Base-by-base conservation (phyloP, 2,113 vertebrate genomes). In the Rhadina sibilatrix region DNA sequence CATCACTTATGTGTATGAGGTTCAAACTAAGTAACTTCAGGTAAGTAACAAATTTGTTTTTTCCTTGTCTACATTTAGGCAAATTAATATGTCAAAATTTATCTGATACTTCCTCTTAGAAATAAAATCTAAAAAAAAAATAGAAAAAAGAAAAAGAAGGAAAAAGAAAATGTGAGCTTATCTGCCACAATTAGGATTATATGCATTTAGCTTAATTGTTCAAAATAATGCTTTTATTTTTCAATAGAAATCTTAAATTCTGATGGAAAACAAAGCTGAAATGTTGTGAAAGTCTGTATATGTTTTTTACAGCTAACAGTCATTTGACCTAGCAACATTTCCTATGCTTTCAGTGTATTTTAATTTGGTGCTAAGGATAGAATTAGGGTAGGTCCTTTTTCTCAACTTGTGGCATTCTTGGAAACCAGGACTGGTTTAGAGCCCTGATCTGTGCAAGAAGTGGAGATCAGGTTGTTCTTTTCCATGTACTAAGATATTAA, bases 1-100 rank as follows among this genome's bases (percentile, higher is more conserved):
- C 21, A 19, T 76, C 33, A 9, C 19, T 53, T 27, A 20, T 0
- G 0, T 19, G 12, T 56, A 83, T 69, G 52, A 42, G 19, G 18
- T 40, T 33, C 56, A 92, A 86, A 81, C 17, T 17, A 25, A 61
- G 9, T 35, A 86, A 59, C 24, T 59, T 80, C 5, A 70, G 44
- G 15, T 69, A 86, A 80, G 63, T 63, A 6, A 47, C 12, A 10
- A 2, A 1, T 77, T 75, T 72, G 2, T 10, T 44, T 31, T 91
- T 75, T 53, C 5, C 16, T 68, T 72, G n/a, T 86, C 68, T 89
- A 65, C 77, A 83, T 17, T 37, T 81, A 82, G 44, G 27, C 33
- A 30, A 53, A 54, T 4, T 83, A 30, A 42, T 30, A 9, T 57
- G 33, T 52, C 42, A 80, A 53, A 53, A 83, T 77, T 37, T 33